Base-by-base conservation (phyloP, 2,113 vertebrate genomes). In the Syngnathoides biaculeatus region DNA sequence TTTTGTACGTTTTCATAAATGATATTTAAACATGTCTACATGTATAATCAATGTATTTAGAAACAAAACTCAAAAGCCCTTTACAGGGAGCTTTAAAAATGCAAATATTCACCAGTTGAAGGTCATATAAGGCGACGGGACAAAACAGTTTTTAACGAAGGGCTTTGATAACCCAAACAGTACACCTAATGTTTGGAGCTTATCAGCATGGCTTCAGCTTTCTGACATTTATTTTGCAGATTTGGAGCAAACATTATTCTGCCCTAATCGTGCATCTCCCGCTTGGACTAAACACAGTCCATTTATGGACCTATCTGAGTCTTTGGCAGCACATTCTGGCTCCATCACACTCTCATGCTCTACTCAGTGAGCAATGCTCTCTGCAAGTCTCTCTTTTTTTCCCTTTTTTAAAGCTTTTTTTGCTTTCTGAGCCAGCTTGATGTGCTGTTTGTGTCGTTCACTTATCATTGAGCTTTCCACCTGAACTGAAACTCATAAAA, bases 271-370 rank as follows among this genome's bases (percentile, higher is more conserved):
- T 79, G 84, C 24, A 77, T 78, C 74, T 83, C 81, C 70, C 60
- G 73, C 74, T 74, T 64, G 73, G 78, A 86, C 80, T 64, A 86
- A 87, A 77, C 78, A 77, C 79, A 72, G 76, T 87, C 89, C 87
- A 87, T 89, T 86, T 90, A 89, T 88, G 89, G 88, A 61, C 68
- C 72, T 80, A 69, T 64, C 78, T 56, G 40, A 43, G 56, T 73
- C 71, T 69, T 75, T 85, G 83, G 85, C 85, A 78, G 75, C 75
- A 75, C 71, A 78, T 63, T 22, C 67, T 65, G 75, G 63, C 74
- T 79, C 66, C 73, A 77, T 79, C 82, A 72, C 80, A 70, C 74
- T 69, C 72, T 74, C 69, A 64, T 65, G 47, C 75, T 70, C 76
- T 72, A 53, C 35, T 80, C 55, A 55, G 65, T 68, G 45, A 75